Evolutionary conservation across 2,888 invertebrate genomes (phyloP).

Genomic region (Thereva unica): DNA sequence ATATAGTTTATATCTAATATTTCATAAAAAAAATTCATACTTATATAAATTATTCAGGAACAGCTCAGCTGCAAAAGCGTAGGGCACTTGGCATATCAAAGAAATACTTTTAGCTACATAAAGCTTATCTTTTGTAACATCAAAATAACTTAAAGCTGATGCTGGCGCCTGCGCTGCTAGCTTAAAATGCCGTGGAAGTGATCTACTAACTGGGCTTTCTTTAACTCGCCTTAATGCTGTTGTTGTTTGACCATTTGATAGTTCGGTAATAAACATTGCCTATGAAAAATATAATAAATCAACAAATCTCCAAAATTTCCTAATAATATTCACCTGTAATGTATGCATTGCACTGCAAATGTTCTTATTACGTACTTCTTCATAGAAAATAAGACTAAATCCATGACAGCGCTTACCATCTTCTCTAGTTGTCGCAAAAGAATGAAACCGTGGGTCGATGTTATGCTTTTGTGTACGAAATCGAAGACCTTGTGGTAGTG

Average conservation of each 20-base stretch:
- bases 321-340: conserved; percentile 69
- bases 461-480: conserved; percentile 94
- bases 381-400: conserved; percentile 93
- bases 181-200: conserved; percentile 88
- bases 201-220: conserved; percentile 76
- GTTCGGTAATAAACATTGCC: conserved; percentile 88
- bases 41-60: conserved; percentile 87
- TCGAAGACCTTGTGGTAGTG: conserved; percentile 90
- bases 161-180: conserved; percentile 75
- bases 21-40: conserved; percentile 58
- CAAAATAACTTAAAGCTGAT: conserved; percentile 85
- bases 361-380: conserved; percentile 89
- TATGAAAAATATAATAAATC: conserved; percentile 52
- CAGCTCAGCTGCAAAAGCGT: conserved; percentile 82
- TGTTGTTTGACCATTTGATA: conserved; percentile 78
- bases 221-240: conserved; percentile 66
- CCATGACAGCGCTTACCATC: conserved; percentile 95
- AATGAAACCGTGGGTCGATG: conserved; percentile 87
- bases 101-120: conserved; percentile 95
- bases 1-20: not conserved
- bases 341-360: conserved; percentile 97
- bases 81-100: conserved; percentile 88
- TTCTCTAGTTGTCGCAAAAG: conserved; percentile 95
- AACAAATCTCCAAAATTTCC: conserved; percentile 19
- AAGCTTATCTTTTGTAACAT: conserved; percentile 90